A percentile compares a stretch with the other conserved stretches of the same genome.
phyloP scores from a whole-genome alignment of 2,888 invertebrate genomes.

The Melinopterus prodromus region DNA sequence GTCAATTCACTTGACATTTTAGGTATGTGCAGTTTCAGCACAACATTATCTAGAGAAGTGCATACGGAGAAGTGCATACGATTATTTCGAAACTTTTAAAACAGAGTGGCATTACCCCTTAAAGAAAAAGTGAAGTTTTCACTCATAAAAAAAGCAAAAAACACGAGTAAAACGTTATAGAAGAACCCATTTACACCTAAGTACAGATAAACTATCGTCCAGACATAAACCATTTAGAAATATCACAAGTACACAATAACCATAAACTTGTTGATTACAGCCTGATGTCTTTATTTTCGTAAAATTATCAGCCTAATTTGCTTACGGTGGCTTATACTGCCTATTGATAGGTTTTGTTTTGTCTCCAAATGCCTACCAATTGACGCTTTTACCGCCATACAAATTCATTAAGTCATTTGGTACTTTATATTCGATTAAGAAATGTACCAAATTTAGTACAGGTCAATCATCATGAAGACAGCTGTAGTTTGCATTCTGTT shows the following conservation, averaged over 20 bases:
- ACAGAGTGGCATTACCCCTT: too few species aligned
- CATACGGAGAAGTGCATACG: too few species aligned
- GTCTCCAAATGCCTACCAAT: background rate
- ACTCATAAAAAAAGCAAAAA: too few species aligned
- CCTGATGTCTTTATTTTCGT: background rate
- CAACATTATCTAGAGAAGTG: too few species aligned
- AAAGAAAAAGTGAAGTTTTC: too few species aligned
- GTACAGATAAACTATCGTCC: background rate
- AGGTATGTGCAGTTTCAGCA: too few species aligned
- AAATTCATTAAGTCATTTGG: background rate
- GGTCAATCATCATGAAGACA: conserved; percentile 8
- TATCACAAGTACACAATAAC: background rate
- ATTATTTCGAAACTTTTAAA: too few species aligned
- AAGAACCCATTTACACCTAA: background rate
- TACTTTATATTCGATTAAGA: background rate
- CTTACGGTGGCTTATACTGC: background rate
- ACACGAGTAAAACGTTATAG: background rate
- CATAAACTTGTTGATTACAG: background rate
- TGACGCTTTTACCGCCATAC: background rate
- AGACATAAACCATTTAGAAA: background rate
- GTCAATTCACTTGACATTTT: too few species aligned
- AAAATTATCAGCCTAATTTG: background rate
- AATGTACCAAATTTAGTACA: background rate
- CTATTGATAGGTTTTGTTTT: too few species aligned
- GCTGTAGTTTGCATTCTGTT: conserved; percentile 16